Percentiles rank a stretch among this genome's conserved stretches.
phyloP scores from a whole-genome alignment of 2,797 vertebrate species.

The Caiman crocodilus region DNA sequence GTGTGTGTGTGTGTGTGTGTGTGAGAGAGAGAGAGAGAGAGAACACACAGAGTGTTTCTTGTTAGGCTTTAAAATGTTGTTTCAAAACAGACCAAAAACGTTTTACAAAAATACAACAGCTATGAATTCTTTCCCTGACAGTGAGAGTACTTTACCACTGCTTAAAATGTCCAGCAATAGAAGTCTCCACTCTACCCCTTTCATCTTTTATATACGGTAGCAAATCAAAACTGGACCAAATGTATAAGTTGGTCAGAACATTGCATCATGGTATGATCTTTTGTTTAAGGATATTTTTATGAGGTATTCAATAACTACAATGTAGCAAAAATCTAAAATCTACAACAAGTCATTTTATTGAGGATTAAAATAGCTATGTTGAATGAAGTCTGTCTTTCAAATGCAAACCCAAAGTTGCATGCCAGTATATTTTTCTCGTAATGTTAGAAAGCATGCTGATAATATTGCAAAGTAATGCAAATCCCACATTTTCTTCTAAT shows the following conservation, averaged over 20 bases:
- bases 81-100: background rate
- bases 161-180: background rate
- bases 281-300: background rate
- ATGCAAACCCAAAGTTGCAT: background rate
- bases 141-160: background rate
- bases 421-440: background rate
- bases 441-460: slow-evolving; percentile 23
- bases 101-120: background rate
- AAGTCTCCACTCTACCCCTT: no score
- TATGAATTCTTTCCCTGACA: background rate
- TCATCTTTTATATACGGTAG: no score
- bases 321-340: slow-evolving; percentile 16
- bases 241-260: background rate
- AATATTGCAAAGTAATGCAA: slow-evolving; percentile 14
- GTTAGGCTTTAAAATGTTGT: background rate
- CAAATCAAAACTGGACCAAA: background rate
- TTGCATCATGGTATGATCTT: background rate
- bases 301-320: slow-evolving; percentile 1
- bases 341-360: background rate
- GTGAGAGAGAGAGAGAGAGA: no score
- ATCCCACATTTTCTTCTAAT: slow-evolving; percentile 47
- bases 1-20: no score
- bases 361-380: background rate
- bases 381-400: background rate
- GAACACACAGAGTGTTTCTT: background rate